A percentile compares a stretch with the other conserved stretches of the same genome.
phyloP scores from a whole-genome alignment of 2,797 vertebrate species.

The Falco novaeseelandiae region DNA sequence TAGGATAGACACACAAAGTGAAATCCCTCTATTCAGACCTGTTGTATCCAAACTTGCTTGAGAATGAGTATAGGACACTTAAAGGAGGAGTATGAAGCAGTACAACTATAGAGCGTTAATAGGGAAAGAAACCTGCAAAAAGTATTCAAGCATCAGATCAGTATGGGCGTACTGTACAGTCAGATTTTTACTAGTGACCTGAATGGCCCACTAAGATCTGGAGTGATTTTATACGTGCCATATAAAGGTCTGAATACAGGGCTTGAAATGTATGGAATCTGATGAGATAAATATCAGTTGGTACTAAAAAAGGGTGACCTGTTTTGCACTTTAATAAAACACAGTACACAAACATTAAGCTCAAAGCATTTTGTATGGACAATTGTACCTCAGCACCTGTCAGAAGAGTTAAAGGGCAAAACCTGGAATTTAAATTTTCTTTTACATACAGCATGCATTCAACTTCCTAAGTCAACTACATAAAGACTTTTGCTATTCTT shows the following conservation, averaged over 20 bases:
- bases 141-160: background rate
- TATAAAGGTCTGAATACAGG: conserved; percentile 77
- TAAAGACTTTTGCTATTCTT: background rate
- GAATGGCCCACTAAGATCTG: background rate
- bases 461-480: background rate
- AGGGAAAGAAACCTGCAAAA: background rate
- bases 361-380: conserved; percentile 38
- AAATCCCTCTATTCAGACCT: conserved; percentile 79
- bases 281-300: conserved; percentile 71
- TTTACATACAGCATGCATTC: background rate
- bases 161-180: background rate
- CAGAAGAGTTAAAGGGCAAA: conserved; percentile 25
- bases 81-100: background rate
- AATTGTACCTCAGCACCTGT: conserved; percentile 6
- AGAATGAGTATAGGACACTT: background rate
- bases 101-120: background rate
- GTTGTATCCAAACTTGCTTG: background rate
- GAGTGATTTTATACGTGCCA: background rate
- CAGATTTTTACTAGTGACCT: background rate
- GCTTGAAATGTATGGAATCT: conserved; percentile 70
- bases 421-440: conserved; percentile 28
- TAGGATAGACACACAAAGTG: conserved; percentile 70
- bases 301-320: conserved; percentile 33
- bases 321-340: conserved; percentile 70
- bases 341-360: conserved; percentile 74